Percentiles rank a stretch among this genome's conserved stretches.
Conservation (phyloP, 2,888 invertebrate species). For the Polydrusus cervinus region DNA sequence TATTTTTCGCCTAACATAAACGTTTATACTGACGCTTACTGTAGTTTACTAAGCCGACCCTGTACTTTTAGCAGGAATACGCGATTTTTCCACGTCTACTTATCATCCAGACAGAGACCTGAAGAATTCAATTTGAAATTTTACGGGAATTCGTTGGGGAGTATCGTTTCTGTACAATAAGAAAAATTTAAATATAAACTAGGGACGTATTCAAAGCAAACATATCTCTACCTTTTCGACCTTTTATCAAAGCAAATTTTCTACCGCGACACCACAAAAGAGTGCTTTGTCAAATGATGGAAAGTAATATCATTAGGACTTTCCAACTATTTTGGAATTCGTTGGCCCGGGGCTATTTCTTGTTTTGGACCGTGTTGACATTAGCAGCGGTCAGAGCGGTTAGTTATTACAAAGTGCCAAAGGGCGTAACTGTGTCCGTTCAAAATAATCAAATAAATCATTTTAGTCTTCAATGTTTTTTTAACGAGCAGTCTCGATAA, state of each 20-base stretch:
- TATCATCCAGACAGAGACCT: no score
- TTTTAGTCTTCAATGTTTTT: conserved; percentile 50
- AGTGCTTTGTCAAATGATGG: conserved; percentile 34
- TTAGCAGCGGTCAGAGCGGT: conserved; percentile 58
- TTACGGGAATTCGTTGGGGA: no score
- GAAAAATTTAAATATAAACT: no score
- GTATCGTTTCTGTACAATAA: no score
- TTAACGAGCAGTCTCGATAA: conserved; percentile 52
- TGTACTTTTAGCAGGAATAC: no score
- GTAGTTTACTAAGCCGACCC: no score
- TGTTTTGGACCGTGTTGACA: conserved; percentile 56
- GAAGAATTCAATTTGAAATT: no score
- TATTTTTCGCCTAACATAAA: no score
- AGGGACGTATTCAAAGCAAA: no score
- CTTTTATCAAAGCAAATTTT: conserved; percentile 23
- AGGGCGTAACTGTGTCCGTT: conserved; percentile 58
- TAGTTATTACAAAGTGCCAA: conserved; percentile 57
- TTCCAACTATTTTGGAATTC: conserved; percentile 42
- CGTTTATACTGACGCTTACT: no score
- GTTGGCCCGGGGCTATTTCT: conserved; percentile 42
- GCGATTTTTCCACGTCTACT: no score
- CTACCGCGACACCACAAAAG: conserved; percentile 16
- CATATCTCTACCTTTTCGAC: not conserved
- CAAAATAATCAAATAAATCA: conserved; percentile 60
- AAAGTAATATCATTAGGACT: conserved; percentile 38